These are phyloP conservation scores for Eupithecia vulgata DNA, from an alignment of 2,888 invertebrate genomes.

Conservation along the genomic window DNA sequence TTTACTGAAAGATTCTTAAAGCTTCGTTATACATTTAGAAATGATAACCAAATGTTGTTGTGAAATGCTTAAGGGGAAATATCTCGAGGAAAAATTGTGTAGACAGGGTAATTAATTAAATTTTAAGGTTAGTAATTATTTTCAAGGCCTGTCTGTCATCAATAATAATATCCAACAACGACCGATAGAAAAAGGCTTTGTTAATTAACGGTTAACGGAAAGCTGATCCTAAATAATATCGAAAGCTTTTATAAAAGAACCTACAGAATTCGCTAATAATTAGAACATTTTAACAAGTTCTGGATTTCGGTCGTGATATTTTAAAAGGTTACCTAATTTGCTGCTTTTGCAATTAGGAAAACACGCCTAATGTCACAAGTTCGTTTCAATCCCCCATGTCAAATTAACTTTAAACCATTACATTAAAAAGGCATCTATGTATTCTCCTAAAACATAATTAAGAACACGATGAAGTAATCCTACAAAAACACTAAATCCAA, in stretches of 20 bases:
- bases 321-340: background rate
- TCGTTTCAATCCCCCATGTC: background rate
- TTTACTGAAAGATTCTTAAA: too few species aligned
- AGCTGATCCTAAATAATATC: background rate
- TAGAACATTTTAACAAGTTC: background rate
- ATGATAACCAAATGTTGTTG: too few species aligned
- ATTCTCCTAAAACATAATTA: background rate
- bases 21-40: too few species aligned
- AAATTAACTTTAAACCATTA: background rate
- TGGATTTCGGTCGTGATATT: background rate
- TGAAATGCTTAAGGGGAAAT: background rate
- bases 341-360: background rate
- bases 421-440: background rate
- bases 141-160: background rate
- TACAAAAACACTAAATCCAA: background rate
- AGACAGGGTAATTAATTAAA: background rate
- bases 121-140: background rate
- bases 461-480: background rate
- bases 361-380: background rate
- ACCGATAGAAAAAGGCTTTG: conserved; percentile 1
- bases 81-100: background rate
- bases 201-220: conserved; percentile 8
- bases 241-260: conserved; percentile 2
- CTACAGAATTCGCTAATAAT: background rate
- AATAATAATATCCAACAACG: background rate